Conservation (phyloP, 2,888 invertebrate species). For the Hyles lineata region DNA sequence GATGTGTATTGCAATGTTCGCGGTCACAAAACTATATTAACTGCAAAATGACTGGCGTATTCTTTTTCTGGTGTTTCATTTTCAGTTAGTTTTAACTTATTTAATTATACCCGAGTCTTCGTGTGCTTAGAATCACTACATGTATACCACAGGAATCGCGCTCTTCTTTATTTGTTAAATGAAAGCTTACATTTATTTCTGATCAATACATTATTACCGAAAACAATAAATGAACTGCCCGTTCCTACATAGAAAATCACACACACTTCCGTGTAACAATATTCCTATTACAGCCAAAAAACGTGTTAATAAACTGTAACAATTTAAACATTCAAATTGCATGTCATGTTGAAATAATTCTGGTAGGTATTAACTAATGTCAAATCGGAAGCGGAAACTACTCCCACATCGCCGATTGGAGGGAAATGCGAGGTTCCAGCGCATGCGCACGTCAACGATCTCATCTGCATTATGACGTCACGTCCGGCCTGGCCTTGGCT, state of each 20-base stretch:
- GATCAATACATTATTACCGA: no score
- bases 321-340: neutral
- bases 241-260: neutral
- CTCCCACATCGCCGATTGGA: conserved; percentile 61
- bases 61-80: no score
- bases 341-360: conserved; percentile 10
- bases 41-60: no score
- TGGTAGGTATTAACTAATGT: conserved; percentile 11
- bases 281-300: neutral
- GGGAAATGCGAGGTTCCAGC: conserved; percentile 46
- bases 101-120: no score
- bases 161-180: neutral
- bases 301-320: neutral
- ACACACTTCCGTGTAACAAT: neutral
- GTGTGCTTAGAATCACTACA: no score
- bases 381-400: conserved; percentile 80
- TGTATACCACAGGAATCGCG: neutral
- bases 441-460: conserved; percentile 57
- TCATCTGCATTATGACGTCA: conserved; percentile 60
- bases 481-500: conserved; percentile 62
- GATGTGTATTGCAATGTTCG: neutral
- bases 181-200: neutral
- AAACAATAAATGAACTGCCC: neutral
- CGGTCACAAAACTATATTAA: no score
- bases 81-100: no score